Conservation (phyloP, 1,140 invertebrate species). For the Zaprionus africanus region DNA sequence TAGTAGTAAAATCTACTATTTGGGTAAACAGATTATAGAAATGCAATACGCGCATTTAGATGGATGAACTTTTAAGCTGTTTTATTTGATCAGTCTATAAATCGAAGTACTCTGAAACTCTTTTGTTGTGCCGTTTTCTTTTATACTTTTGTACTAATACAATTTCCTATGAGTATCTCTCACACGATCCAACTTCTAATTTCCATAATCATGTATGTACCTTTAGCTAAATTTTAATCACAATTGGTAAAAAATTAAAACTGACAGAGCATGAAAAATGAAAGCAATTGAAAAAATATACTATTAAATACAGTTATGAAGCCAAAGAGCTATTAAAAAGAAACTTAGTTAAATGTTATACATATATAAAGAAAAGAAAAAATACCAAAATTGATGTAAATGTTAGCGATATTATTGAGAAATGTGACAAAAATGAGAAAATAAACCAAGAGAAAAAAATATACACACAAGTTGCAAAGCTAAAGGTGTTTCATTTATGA, state of each 20-base stretch:
- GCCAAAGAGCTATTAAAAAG: slow-evolving; percentile 71
- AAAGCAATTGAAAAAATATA: slow-evolving; percentile 61
- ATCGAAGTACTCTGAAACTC: slow-evolving; percentile 21
- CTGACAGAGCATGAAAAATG: slow-evolving; percentile 49
- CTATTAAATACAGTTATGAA: slow-evolving; percentile 62
- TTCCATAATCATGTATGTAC: slow-evolving; percentile 54
- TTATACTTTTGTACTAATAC: slow-evolving; percentile 78
- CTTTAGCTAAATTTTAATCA: slow-evolving; percentile 64
- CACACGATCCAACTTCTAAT: slow-evolving; percentile 40
- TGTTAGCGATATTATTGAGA: slow-evolving; percentile 82
- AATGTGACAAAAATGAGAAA: slow-evolving; percentile 75
- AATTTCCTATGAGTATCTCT: slow-evolving; percentile 31
- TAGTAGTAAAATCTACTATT: neutral
- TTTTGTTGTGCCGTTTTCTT: slow-evolving; percentile 66
- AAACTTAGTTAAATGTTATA: slow-evolving; percentile 84
- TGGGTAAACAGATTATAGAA: slow-evolving; percentile 13
- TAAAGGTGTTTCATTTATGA: slow-evolving; percentile 29
- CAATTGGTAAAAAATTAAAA: slow-evolving; percentile 60
- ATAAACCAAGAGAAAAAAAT: slow-evolving; percentile 69
- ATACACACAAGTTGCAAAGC: slow-evolving; percentile 66
- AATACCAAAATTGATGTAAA: slow-evolving; percentile 74
- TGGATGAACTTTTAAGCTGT: neutral
- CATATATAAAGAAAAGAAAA: slow-evolving; percentile 59
- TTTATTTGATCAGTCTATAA: slow-evolving; percentile 21
- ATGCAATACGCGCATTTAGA: neutral